A percentile compares a stretch with the other conserved stretches of the same genome.
phyloP scores from a whole-genome alignment of 92 coral and sea anemone genomes.

The Phenganax stokvisi region DNA sequence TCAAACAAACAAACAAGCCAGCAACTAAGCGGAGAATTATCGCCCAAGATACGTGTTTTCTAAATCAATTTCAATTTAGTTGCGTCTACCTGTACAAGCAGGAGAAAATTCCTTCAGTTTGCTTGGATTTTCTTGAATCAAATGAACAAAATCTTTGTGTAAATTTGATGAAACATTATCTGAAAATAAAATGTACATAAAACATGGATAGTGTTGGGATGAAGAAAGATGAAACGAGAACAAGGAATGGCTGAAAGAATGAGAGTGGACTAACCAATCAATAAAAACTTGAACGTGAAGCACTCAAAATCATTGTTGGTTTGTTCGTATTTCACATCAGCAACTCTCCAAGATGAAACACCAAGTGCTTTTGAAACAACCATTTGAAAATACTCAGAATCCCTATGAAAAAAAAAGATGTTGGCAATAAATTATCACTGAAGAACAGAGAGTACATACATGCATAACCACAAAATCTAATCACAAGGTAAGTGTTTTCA shows the following conservation, averaged over 20 bases:
- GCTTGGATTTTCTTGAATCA: slow-evolving; percentile 14
- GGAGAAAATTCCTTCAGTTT: slow-evolving; percentile 31
- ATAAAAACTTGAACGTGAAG: slow-evolving; percentile 50
- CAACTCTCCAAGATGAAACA: slow-evolving; percentile 62
- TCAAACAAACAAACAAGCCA: too few relatives aligned
- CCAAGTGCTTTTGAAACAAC: slow-evolving; percentile 44
- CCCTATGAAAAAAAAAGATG: slow-evolving; percentile 41
- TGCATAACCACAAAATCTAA: background rate
- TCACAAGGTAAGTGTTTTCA: too few relatives aligned
- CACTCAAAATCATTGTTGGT: slow-evolving; percentile 40
- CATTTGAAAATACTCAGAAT: slow-evolving; percentile 30
- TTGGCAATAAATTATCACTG: background rate
- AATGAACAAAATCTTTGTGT: slow-evolving; percentile 4
- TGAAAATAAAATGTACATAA: background rate
- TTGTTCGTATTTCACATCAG: slow-evolving; percentile 47
- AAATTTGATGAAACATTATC: slow-evolving; percentile 19
- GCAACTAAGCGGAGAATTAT: too few relatives aligned
- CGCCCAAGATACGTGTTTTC: too few relatives aligned
- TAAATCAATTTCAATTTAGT: too few relatives aligned
- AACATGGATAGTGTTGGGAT: background rate
- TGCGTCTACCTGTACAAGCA: background rate
- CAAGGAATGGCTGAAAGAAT: background rate
- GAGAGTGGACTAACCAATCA: slow-evolving; percentile 43
- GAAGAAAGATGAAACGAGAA: too few relatives aligned
- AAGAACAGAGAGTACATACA: background rate